Conservation (phyloP, 2,113 vertebrate species). For the Ursus arctos region DNA sequence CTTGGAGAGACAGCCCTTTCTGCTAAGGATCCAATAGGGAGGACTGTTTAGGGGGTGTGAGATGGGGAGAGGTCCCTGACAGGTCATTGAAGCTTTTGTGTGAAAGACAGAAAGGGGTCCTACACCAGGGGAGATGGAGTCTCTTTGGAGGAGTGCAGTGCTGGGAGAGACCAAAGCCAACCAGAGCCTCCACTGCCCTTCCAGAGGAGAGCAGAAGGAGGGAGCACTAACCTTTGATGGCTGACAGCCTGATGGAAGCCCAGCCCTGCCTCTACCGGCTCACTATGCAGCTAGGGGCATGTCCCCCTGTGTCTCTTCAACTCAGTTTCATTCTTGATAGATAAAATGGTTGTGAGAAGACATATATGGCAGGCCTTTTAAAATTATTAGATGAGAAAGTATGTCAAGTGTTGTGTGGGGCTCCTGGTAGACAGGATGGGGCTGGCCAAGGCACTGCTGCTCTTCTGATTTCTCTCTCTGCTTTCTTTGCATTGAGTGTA, state of each 20-base stretch:
- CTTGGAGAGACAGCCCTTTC: background rate
- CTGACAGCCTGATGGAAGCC: background rate
- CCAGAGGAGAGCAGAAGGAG: background rate
- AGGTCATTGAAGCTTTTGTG: background rate
- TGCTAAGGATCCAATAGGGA: no score
- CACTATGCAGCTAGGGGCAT: accelerated
- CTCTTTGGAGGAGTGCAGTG: background rate
- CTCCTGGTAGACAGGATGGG: background rate
- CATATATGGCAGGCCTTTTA: background rate
- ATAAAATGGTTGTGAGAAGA: background rate
- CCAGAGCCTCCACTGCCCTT: background rate
- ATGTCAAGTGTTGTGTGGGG: background rate
- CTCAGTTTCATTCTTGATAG: background rate
- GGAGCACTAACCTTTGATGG: background rate
- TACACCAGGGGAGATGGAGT: background rate
- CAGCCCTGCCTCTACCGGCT: background rate
- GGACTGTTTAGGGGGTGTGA: background rate
- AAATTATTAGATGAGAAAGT: background rate
- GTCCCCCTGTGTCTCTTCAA: background rate
- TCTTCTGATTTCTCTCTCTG: background rate
- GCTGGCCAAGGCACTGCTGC: background rate
- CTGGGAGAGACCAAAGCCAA: background rate
- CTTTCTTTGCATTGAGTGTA: background rate
- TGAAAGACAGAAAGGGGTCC: background rate
- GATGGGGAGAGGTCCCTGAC: no score